phyloP scores from a whole-genome alignment of 2,113 vertebrate species.

The Elephas maximus region DNA sequence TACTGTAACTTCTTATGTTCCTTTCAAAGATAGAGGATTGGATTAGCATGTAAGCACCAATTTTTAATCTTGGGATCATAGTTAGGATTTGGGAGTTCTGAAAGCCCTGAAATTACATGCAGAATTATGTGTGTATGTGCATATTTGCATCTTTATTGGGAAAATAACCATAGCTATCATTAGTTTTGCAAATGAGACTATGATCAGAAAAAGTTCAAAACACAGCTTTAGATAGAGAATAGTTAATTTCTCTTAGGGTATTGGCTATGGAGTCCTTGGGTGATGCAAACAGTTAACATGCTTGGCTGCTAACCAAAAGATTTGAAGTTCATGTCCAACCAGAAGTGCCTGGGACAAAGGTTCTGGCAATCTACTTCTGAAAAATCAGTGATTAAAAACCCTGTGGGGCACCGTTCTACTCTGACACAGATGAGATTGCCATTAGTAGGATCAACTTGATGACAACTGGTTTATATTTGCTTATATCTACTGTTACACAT shows the following conservation, averaged over 20 bases:
- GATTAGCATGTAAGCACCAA: background rate
- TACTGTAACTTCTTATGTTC: background rate
- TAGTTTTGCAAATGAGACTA: background rate
- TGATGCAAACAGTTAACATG: background rate
- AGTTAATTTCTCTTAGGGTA: background rate
- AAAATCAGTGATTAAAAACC: background rate
- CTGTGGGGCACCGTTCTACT: background rate
- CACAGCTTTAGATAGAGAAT: background rate
- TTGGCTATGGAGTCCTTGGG: background rate
- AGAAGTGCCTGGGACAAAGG: background rate
- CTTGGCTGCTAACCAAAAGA: background rate
- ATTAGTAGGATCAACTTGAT: background rate
- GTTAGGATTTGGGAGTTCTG: background rate
- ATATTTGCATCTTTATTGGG: background rate
- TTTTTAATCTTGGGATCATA: background rate
- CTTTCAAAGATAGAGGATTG: background rate
- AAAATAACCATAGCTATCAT: background rate
- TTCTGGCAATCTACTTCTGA: background rate
- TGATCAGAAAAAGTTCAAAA: background rate
- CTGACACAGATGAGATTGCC: background rate
- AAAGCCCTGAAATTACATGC: background rate
- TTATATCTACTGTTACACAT: background rate
- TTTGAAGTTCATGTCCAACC: background rate
- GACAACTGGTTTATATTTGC: background rate
- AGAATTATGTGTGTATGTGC: background rate